These are phyloP conservation scores for Perca flavescens DNA, from an alignment of 2,113 vertebrate genomes.

Conservation along the genomic window DNA sequence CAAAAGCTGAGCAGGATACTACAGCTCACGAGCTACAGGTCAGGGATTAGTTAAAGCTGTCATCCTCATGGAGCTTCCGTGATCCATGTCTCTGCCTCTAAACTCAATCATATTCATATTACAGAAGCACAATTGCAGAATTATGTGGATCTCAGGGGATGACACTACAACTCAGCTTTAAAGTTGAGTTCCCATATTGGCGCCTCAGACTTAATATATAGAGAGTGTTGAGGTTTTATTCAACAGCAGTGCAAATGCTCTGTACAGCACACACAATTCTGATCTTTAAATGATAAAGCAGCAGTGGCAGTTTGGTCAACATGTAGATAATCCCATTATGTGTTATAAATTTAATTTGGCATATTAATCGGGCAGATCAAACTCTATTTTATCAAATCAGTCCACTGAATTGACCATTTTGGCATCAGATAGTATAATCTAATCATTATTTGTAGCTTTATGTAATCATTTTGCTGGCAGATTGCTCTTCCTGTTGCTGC, in stretches of 20 bases:
- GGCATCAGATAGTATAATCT: no score
- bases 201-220: no score
- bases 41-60: conserved; percentile 26
- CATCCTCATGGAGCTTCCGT: conserved; percentile 13
- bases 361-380: background rate
- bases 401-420: background rate
- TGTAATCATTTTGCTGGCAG: no score
- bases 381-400: background rate
- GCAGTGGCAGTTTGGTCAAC: no score
- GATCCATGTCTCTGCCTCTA: conserved; percentile 5
- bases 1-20: conserved; percentile 17
- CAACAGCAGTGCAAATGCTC: background rate
- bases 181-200: background rate
- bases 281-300: background rate
- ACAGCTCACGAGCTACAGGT: conserved; percentile 43
- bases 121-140: background rate
- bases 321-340: no score
- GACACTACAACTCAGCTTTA: background rate
- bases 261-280: background rate
- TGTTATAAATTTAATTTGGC: background rate
- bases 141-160: background rate
- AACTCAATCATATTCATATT: background rate
- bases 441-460: no score
- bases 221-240: no score
- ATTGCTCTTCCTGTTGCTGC: no score